A percentile compares a stretch with the other conserved stretches of the same genome.
Evolutionary conservation across 2,797 vertebrate species (phyloP).

Genomic region (Crypturellus tataupa): DNA sequence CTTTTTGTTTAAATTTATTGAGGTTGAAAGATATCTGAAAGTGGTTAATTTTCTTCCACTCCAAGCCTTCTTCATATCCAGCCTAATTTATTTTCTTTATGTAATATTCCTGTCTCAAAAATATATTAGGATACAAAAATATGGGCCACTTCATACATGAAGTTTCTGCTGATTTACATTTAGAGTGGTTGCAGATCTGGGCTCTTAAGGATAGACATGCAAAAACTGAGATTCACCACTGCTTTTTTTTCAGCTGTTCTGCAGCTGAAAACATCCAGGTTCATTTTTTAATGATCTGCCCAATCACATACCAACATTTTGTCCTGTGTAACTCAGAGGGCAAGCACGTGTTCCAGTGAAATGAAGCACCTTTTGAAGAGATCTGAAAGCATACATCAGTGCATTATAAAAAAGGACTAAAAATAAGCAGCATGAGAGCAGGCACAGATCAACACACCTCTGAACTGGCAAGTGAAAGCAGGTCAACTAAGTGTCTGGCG

Average conservation of each 20-base stretch:
- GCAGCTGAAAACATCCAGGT: not conserved
- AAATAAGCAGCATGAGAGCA: too few species aligned
- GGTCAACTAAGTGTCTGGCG: too few species aligned
- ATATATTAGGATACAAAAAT: not conserved
- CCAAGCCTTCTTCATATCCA: not conserved
- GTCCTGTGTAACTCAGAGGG: not conserved
- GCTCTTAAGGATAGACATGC: not conserved
- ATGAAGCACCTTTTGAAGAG: not conserved
- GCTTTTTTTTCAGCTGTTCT: not conserved
- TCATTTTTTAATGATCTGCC: not conserved
- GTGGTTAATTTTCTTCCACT: slow-evolving; percentile 30
- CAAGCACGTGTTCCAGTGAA: not conserved
- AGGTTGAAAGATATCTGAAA: slow-evolving; percentile 20
- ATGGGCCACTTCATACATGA: not conserved
- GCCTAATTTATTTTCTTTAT: slow-evolving; percentile 3
- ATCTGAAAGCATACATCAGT: too few species aligned
- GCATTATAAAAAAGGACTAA: too few species aligned
- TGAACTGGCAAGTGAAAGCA: too few species aligned
- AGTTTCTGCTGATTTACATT: not conserved
- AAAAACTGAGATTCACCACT: not conserved
- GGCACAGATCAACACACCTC: too few species aligned
- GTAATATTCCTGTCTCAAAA: not conserved
- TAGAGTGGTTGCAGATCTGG: not conserved
- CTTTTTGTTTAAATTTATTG: slow-evolving; percentile 56
- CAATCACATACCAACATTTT: not conserved